These are phyloP conservation scores for Ophion obscuratus DNA, from an alignment of 2,888 invertebrate genomes.

Conservation along the genomic window DNA sequence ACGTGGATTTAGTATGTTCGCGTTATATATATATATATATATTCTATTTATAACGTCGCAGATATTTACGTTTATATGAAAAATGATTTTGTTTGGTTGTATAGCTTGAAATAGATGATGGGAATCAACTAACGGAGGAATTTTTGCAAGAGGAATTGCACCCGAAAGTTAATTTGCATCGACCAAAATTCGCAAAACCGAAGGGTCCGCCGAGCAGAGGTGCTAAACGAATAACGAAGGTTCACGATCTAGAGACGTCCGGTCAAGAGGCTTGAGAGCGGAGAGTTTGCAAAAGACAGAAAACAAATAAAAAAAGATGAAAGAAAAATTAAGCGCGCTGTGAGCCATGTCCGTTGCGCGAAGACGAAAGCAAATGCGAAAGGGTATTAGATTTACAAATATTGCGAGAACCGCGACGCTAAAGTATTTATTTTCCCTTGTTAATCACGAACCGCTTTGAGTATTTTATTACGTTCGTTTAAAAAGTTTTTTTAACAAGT, in stretches of 20 bases:
- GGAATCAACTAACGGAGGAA: slow-evolving; percentile 95
- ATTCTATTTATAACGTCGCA: slow-evolving; percentile 24
- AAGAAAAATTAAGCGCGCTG: neutral
- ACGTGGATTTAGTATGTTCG: slow-evolving; percentile 18
- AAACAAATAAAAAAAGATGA: slow-evolving; percentile 43
- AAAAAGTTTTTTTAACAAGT: slow-evolving; percentile 23
- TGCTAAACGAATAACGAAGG: slow-evolving; percentile 93
- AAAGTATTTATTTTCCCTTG: slow-evolving; percentile 39
- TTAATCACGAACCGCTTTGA: slow-evolving; percentile 36
- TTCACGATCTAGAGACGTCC: slow-evolving; percentile 78
- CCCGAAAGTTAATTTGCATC: slow-evolving; percentile 94
- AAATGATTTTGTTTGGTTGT: slow-evolving; percentile 77
- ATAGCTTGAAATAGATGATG: slow-evolving; percentile 96
- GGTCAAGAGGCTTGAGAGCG: slow-evolving; percentile 72
- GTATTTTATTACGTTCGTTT: slow-evolving; percentile 49
- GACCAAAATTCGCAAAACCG: slow-evolving; percentile 97
- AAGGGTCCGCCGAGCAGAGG: slow-evolving; percentile 98
- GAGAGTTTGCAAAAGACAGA: slow-evolving; percentile 45
- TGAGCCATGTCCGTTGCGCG: slow-evolving; percentile 27
- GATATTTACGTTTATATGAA: slow-evolving; percentile 54
- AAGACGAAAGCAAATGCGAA: slow-evolving; percentile 36
- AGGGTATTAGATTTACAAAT: slow-evolving; percentile 63
- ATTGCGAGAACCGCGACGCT: slow-evolving; percentile 47
- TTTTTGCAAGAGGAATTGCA: slow-evolving; percentile 97
- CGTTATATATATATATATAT: neutral